Evolutionary conservation across 1,140 invertebrate species (phyloP).

Genomic region (Trialeurodes vaporariorum): DNA sequence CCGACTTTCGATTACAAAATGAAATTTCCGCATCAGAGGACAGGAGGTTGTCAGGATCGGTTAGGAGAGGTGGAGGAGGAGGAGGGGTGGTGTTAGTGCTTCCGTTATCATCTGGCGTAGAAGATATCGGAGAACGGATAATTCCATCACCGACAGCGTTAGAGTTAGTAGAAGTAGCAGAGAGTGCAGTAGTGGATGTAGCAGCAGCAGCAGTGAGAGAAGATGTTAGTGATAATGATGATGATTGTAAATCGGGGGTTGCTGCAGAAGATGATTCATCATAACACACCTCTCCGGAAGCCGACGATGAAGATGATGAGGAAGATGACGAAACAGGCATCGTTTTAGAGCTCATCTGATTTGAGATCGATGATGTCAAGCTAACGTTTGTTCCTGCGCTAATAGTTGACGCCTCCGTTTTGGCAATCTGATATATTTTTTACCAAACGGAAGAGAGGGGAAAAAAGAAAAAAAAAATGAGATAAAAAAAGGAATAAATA

Average conservation of each 20-base stretch:
- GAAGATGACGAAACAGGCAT: neutral
- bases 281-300: neutral
- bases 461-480: neutral
- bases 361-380: neutral
- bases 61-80: neutral
- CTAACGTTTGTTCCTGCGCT: neutral
- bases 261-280: neutral
- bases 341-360: neutral
- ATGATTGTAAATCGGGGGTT: neutral
- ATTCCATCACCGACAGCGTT: neutral
- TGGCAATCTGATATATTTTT: neutral
- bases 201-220: neutral
- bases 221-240: neutral
- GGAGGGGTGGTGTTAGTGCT: neutral
- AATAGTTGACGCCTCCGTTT: neutral
- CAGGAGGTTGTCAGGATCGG: neutral
- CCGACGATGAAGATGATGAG: neutral
- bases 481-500: neutral
- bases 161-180: neutral
- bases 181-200: neutral
- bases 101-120: neutral
- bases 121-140: neutral
- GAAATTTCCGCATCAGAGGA: neutral
- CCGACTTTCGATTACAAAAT: neutral
- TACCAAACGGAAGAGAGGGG: neutral